Conservation (phyloP, 1,140 invertebrate genomes). For the Ridgeia piscesae region DNA sequence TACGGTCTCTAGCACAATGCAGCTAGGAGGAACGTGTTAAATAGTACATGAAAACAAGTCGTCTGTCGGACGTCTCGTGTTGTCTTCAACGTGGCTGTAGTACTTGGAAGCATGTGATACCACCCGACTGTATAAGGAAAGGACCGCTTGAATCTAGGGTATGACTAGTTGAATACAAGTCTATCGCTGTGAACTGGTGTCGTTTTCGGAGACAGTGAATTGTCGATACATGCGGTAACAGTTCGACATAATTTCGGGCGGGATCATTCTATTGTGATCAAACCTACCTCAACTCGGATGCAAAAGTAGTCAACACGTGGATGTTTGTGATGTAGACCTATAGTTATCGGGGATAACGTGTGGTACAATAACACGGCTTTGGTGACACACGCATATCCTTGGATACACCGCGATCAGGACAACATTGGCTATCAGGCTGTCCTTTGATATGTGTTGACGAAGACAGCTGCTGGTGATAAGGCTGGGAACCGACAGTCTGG, state of each 20-base stretch:
- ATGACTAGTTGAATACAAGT: background rate
- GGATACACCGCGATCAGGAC: background rate
- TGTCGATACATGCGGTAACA: background rate
- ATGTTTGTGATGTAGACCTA: background rate
- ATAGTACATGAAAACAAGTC: background rate
- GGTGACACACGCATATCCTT: background rate
- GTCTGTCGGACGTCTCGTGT: background rate
- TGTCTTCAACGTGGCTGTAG: background rate
- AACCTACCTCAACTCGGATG: background rate
- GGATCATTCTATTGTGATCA: background rate
- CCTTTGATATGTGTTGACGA: too few species aligned
- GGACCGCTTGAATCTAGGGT: background rate
- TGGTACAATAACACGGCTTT: background rate
- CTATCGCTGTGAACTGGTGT: background rate
- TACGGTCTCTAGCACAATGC: too few species aligned
- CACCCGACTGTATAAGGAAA: background rate
- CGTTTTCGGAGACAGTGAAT: background rate
- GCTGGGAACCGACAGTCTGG: background rate
- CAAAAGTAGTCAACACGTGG: too few species aligned
- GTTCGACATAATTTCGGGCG: background rate
- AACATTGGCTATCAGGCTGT: too few species aligned
- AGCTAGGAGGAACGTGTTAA: background rate
- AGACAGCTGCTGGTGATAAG: too few species aligned
- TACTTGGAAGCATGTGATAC: background rate
- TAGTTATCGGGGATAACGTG: background rate